Evolutionary conservation across 2,888 invertebrate genomes (phyloP).

Genomic region (Parasteatoda lunata): DNA sequence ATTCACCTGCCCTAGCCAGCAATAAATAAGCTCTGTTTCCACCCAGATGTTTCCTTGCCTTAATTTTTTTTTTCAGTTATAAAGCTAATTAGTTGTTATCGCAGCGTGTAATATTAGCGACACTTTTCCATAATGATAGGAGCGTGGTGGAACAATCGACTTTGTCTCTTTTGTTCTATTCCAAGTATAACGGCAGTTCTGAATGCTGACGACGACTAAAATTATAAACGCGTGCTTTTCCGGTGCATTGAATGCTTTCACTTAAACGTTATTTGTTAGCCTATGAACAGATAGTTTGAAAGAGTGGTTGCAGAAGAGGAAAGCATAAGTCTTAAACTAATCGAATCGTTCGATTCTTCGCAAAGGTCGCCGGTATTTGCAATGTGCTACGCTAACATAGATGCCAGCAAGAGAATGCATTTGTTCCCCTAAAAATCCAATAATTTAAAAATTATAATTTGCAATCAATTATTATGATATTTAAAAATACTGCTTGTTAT

Average conservation of each 20-base stretch:
- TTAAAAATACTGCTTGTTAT: too few species aligned
- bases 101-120: constrained; percentile 60
- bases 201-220: neutral
- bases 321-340: too few species aligned
- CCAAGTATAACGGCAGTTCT: constrained; percentile 28
- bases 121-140: constrained; percentile 58
- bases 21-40: constrained; percentile 11
- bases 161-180: neutral
- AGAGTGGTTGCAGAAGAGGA: too few species aligned
- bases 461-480: too few species aligned
- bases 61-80: constrained; percentile 38
- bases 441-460: too few species aligned
- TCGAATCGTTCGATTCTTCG: too few species aligned
- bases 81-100: constrained; percentile 54
- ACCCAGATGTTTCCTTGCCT: constrained; percentile 53
- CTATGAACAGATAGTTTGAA: too few species aligned
- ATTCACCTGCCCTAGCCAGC: constrained; percentile 44
- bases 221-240: constrained; percentile 15
- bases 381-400: too few species aligned
- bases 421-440: too few species aligned
- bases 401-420: too few species aligned
- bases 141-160: constrained; percentile 34
- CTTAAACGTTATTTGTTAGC: neutral
- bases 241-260: constrained; percentile 16
- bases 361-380: too few species aligned